Percentiles rank a stretch among this genome's conserved stretches.
Conservation (phyloP, 2,888 invertebrate species). For the Cabera pusaria region DNA sequence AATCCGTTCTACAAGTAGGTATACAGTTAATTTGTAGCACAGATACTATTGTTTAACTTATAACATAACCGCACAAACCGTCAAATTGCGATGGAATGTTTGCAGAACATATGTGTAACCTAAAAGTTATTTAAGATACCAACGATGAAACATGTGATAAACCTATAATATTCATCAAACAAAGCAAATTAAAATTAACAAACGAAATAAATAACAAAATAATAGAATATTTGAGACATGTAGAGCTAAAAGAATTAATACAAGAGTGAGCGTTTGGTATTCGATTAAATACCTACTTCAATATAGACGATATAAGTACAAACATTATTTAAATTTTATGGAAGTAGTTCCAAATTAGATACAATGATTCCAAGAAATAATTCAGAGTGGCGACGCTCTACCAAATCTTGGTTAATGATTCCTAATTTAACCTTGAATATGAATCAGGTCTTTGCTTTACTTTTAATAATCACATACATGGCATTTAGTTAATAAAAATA, state of each 20-base stretch:
- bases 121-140: too few species aligned
- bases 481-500: conserved; percentile 15
- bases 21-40: conserved; percentile 36
- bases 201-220: too few species aligned
- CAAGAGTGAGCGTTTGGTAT: conserved; percentile 6
- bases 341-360: conserved; percentile 33
- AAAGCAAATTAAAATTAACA: too few species aligned
- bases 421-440: conserved; percentile 33
- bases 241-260: too few species aligned
- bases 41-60: conserved; percentile 28
- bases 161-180: too few species aligned
- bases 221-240: too few species aligned
- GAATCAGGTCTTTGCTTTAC: conserved; percentile 34
- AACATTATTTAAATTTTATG: conserved; percentile 35
- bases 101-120: too few species aligned
- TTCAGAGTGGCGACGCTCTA: conserved; percentile 29
- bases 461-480: conserved; percentile 27
- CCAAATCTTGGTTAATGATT: conserved; percentile 35
- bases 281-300: conserved; percentile 17
- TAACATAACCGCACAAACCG: too few species aligned
- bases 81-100: too few species aligned
- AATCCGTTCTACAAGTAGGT: conserved; percentile 45
- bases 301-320: conserved; percentile 24
- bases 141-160: too few species aligned
- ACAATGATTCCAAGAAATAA: conserved; percentile 29